Percentiles rank a stretch among this genome's conserved stretches.
Conservation (phyloP, 2,888 invertebrate genomes). For the Cataglyphis albicans region DNA sequence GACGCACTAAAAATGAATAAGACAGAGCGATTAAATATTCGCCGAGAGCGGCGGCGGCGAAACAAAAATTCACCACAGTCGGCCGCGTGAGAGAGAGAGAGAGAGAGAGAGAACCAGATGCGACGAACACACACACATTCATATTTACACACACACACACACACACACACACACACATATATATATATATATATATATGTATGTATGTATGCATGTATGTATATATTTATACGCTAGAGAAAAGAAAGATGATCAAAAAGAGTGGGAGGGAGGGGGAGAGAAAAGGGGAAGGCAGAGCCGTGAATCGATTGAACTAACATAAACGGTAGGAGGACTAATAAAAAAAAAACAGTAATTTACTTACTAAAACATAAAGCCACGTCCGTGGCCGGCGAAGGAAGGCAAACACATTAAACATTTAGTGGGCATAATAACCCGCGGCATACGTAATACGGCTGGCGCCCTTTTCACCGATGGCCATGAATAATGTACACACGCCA, state of each 20-base stretch:
- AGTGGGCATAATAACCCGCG: conserved; percentile 86
- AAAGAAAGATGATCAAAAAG: conserved; percentile 27
- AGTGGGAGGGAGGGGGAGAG: conserved; percentile 47
- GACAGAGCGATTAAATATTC: conserved; percentile 64
- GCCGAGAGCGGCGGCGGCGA: conserved; percentile 46
- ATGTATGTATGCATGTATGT: background rate
- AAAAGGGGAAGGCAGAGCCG: conserved; percentile 68
- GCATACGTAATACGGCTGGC: conserved; percentile 85
- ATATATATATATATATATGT: background rate
- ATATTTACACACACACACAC: background rate
- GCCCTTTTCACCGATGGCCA: conserved; percentile 84
- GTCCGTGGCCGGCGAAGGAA: conserved; percentile 84
- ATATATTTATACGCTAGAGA: background rate
- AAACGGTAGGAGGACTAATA: conserved; percentile 80
- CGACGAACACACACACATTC: background rate
- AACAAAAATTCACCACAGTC: conserved; percentile 60
- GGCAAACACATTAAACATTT: conserved; percentile 86
- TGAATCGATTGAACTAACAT: conserved; percentile 85
- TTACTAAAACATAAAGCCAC: conserved; percentile 86
- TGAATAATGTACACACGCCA: conserved; percentile 85
- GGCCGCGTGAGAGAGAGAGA: background rate
- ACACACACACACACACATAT: background rate
- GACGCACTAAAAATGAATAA: conserved; percentile 62
- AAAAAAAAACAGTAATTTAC: conserved; percentile 85
- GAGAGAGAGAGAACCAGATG: background rate